Conservation (phyloP, 2,888 invertebrate species). For the Leptura quadrifasciata region DNA sequence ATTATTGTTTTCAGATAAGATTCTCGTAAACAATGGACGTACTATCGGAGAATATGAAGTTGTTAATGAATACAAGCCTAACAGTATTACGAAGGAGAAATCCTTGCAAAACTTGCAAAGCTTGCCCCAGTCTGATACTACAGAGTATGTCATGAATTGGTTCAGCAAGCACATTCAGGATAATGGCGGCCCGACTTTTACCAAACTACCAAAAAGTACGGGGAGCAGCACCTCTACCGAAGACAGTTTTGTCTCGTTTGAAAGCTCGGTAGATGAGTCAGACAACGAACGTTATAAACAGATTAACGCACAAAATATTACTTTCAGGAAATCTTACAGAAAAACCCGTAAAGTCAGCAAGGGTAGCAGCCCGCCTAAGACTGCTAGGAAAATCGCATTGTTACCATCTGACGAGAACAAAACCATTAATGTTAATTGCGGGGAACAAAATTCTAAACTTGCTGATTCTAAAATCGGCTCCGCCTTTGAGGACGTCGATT, state of each 20-base stretch:
- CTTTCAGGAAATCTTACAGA: conserved; percentile 61
- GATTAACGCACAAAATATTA: conserved; percentile 54
- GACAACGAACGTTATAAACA: conserved; percentile 57
- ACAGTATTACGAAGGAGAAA: conserved; percentile 57
- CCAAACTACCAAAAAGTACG: conserved; percentile 32
- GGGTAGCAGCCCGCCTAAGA: neutral
- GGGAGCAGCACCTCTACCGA: conserved; percentile 44
- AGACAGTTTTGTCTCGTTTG: conserved; percentile 52
- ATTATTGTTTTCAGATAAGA: conserved; percentile 76
- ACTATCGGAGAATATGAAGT: conserved; percentile 79
- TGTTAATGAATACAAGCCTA: conserved; percentile 63
- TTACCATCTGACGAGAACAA: neutral
- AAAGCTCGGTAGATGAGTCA: conserved; percentile 63
- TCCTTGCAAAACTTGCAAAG: conserved; percentile 47
- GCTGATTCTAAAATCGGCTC: conserved; percentile 20
- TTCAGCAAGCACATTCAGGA: conserved; percentile 63
- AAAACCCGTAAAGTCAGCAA: conserved; percentile 57
- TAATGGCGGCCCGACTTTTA: conserved; percentile 32
- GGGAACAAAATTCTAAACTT: neutral
- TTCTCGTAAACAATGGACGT: conserved; percentile 78
- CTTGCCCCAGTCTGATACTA: conserved; percentile 66
- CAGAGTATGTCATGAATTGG: conserved; percentile 70
- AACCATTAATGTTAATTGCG: neutral
- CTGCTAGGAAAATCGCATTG: neutral
- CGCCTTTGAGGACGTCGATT: conserved; percentile 18